A percentile compares a stretch with the other conserved stretches of the same genome.
phyloP scores from a whole-genome alignment of 2,113 vertebrate species.

The Zosterops borbonicus region DNA sequence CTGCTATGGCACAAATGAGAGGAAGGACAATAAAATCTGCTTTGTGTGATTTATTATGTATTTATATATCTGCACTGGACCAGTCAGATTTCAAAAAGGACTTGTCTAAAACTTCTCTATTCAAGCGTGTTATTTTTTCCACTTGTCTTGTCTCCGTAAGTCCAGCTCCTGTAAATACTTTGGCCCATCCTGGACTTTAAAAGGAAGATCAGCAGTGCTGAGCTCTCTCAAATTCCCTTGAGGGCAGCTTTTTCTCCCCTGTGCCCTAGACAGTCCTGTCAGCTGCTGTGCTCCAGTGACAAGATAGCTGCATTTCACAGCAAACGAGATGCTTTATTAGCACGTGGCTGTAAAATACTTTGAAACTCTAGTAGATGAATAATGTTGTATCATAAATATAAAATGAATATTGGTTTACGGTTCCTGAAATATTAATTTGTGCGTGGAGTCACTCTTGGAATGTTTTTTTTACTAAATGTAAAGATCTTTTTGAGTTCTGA shows the following conservation, averaged over 20 bases:
- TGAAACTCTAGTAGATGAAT: conserved; percentile 39
- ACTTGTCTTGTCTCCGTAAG: background rate
- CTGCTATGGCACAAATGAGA: background rate
- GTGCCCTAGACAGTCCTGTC: background rate
- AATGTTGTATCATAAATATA: conserved; percentile 62
- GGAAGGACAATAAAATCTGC: background rate
- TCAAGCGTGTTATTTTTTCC: background rate
- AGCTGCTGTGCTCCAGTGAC: background rate
- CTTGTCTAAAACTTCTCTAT: background rate
- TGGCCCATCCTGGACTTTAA: background rate
- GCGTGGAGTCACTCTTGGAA: conserved; percentile 19
- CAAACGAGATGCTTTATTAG: conserved; percentile 5
- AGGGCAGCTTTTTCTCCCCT: background rate
- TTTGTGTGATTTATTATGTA: background rate
- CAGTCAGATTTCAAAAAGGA: background rate
- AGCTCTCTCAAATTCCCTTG: conserved; percentile 9
- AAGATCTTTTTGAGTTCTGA: conserved; percentile 11
- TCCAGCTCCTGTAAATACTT: background rate
- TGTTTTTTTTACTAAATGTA: conserved; percentile 27
- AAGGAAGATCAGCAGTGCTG: background rate
- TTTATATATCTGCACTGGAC: background rate
- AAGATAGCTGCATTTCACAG: conserved; percentile 1
- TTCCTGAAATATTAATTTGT: conserved; percentile 66
- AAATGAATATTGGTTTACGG: conserved; percentile 62
- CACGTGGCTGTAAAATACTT: background rate